Percentiles rank a stretch among this genome's conserved stretches.
phyloP scores from a whole-genome alignment of 2,797 vertebrate genomes.

The Pseudochromis fuscus region DNA sequence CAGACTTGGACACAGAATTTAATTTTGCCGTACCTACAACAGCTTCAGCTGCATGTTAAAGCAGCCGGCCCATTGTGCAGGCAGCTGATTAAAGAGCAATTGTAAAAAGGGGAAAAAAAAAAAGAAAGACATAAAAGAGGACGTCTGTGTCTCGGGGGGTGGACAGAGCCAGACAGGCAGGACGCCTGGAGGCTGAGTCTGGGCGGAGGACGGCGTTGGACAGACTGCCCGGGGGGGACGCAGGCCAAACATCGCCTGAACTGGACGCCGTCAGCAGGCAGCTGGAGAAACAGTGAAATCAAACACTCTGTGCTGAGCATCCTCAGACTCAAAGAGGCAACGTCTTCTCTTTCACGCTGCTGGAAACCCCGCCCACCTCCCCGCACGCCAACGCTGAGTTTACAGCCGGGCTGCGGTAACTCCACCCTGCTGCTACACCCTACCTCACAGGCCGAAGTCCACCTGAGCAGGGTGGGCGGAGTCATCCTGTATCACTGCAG shows the following conservation, averaged over 20 bases:
- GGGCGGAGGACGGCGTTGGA: conserved; percentile 71
- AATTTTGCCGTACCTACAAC: conserved; percentile 30
- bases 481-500: conserved; percentile 57
- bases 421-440: conserved; percentile 67
- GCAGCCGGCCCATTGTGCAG: conserved; percentile 34
- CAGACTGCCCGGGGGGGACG: conserved; percentile 75
- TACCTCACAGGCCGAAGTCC: conserved; percentile 49
- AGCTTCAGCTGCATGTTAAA: conserved; percentile 52
- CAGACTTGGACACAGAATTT: conserved; percentile 27
- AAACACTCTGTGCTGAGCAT: conserved; percentile 78
- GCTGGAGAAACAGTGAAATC: conserved; percentile 89
- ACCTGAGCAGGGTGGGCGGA: conserved; percentile 61
- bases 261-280: conserved; percentile 82
- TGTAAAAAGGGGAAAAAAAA: conserved; percentile 13
- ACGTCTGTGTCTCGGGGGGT: conserved; percentile 66
- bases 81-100: conserved; percentile 67
- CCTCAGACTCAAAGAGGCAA: conserved; percentile 71
- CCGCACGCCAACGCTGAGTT: conserved; percentile 40
- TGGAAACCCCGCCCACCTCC: conserved; percentile 60
- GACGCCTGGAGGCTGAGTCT: conserved; percentile 57
- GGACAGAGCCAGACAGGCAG: conserved; percentile 60
- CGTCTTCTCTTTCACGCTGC: conserved; percentile 67
- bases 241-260: conserved; percentile 76
- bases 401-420: conserved; percentile 70
- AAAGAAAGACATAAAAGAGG: conserved; percentile 24